These are phyloP conservation scores for Helostoma temminkii DNA, from an alignment of 2,797 vertebrate genomes.

Conservation along the genomic window DNA sequence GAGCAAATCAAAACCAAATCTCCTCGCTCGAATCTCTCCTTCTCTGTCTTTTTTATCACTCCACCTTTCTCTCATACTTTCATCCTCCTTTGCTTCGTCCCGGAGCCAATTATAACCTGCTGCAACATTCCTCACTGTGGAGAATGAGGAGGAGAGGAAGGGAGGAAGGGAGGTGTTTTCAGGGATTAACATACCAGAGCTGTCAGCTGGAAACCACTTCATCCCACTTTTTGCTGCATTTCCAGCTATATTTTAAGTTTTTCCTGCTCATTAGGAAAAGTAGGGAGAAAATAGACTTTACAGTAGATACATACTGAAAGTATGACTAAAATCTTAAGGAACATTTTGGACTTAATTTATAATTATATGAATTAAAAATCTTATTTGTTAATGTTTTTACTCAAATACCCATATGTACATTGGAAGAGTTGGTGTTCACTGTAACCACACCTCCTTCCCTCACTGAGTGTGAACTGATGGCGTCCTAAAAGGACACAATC, in stretches of 20 bases:
- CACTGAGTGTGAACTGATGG: no score
- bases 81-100: conserved; percentile 58
- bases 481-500: no score
- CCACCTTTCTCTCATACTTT: conserved; percentile 56
- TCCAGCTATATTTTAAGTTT: conserved; percentile 21
- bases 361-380: no score
- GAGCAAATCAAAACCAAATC: conserved; percentile 62
- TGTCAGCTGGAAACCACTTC: conserved; percentile 66
- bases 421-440: no score
- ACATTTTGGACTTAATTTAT: no score
- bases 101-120: conserved; percentile 74
- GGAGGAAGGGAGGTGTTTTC: conserved; percentile 51
- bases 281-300: background rate
- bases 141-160: conserved; percentile 8
- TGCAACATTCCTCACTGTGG: conserved; percentile 53
- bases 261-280: conserved; percentile 32
- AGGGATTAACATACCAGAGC: conserved; percentile 74
- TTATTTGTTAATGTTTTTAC: no score
- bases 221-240: conserved; percentile 33
- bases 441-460: no score
- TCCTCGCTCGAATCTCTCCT: conserved; percentile 30
- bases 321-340: no score
- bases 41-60: conserved; percentile 33
- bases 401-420: no score
- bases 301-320: background rate